Conservation (phyloP, 2,113 vertebrate species). For the Rhynchomys soricoides region DNA sequence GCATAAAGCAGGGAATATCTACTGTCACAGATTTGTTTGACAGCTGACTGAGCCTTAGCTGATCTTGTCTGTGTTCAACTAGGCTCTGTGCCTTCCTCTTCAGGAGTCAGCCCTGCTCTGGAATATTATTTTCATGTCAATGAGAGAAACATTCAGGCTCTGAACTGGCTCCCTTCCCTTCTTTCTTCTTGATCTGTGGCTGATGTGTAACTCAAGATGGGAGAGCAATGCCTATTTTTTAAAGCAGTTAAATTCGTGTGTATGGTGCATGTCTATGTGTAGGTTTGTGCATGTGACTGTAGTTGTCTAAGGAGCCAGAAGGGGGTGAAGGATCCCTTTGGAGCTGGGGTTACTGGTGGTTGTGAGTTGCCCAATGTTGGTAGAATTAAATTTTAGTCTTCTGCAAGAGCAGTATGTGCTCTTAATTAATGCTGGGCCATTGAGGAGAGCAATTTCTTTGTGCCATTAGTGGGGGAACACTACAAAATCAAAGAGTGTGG, state of each 20-base stretch:
- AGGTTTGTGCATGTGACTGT: not conserved
- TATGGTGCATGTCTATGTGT: not conserved
- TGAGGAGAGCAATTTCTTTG: not conserved
- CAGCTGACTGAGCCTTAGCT: not conserved
- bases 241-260: not conserved
- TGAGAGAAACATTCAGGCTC: not conserved
- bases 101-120: not conserved
- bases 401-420: not conserved
- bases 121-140: not conserved
- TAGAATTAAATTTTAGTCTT: not conserved
- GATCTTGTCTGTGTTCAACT: not conserved
- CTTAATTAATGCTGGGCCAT: not conserved
- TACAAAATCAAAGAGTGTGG: not conserved
- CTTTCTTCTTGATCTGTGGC: not conserved
- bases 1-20: not conserved
- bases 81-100: not conserved
- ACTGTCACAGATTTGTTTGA: not conserved
- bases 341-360: not conserved
- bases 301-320: not conserved
- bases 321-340: too few relatives aligned
- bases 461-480: not conserved
- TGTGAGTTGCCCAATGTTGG: not conserved
- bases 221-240: not conserved
- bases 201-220: not conserved
- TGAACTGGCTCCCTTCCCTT: too few relatives aligned